phyloP scores from a whole-genome alignment of 2,113 vertebrate species.

The Plotosus lineatus region DNA sequence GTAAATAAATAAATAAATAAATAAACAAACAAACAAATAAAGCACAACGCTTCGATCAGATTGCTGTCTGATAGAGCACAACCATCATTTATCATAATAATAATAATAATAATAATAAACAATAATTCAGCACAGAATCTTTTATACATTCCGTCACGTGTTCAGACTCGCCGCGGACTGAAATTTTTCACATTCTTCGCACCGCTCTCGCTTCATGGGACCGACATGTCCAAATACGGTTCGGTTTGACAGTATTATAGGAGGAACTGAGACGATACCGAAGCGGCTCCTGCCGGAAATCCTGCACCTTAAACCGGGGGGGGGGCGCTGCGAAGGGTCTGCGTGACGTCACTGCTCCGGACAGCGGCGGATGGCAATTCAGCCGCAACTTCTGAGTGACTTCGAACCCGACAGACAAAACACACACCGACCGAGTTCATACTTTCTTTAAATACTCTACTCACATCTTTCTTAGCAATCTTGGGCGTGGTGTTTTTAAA shows the following conservation, averaged over 20 bases:
- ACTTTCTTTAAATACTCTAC: slow-evolving; percentile 47
- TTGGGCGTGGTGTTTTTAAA: slow-evolving; percentile 87
- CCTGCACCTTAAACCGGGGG: slow-evolving; percentile 35
- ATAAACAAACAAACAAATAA: too few species aligned
- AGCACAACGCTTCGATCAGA: not conserved
- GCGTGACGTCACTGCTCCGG: too few species aligned
- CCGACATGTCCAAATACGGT: slow-evolving; percentile 25
- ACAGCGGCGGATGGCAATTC: not conserved
- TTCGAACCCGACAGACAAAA: slow-evolving; percentile 29
- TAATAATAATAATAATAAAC: too few species aligned
- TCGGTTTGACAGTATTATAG: not conserved
- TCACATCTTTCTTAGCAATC: slow-evolving; percentile 83
- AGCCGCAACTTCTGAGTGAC: not conserved
- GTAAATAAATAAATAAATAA: not conserved
- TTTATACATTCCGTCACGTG: not conserved
- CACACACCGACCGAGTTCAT: not conserved
- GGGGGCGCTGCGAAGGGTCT: not conserved
- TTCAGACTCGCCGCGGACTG: not conserved
- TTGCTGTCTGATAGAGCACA: not conserved
- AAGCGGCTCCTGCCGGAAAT: slow-evolving; percentile 59
- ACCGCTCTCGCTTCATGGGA: not conserved
- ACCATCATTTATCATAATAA: too few species aligned
- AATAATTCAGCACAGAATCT: not conserved
- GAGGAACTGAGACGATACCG: slow-evolving; percentile 63
- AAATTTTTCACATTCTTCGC: not conserved